Base-by-base conservation (phyloP, 1,140 invertebrate species). In the Penaeus chinensis region DNA sequence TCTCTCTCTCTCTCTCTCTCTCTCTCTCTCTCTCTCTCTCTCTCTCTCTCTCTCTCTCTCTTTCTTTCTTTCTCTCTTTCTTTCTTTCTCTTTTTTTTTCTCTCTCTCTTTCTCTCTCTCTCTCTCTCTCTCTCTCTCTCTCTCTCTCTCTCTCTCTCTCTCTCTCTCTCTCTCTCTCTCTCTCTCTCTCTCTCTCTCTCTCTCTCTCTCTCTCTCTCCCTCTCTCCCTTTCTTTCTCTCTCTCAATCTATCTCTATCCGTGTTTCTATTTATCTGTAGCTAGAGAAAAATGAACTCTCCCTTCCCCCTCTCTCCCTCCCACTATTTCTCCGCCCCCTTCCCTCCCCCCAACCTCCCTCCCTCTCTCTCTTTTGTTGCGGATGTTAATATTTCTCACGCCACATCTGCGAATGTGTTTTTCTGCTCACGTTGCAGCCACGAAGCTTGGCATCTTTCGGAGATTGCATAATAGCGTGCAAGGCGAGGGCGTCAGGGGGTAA, bases 101-200 rank as follows among this genome's bases (percentile, higher is more conserved):
- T 71, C 22, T 71, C 22, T 71, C 22, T 71, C 66, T 71, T 1
- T 71, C 66, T 71, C 66, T 71, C 66, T 71, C 66, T 71, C 66
- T 71, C 66, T 71, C 22, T 71, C 66, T 71, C n/a, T 24, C 66
- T 71, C 66, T 71, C 37, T 37, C n/a, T 20, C 42, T 37, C 42
- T 37, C 20, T 20, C 42, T 37, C 42, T 37, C 42, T 37, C 42
- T 37, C 42, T 37, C 42, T 37, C 42, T 37, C 42, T 37, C 37
- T 37, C 42, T 37, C 42, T 37, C 42, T 37, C 42, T 37, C 20
- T 37, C 42, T 37, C 20, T 37, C 42, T 37, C 42, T 37, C 37
- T 37, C 37, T 37, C 37, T 47, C 69, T 74, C 69, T 74, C 69
- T 74, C 69, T 74, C 69, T 74, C 69, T 74, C 69, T 74, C n/a